Evolutionary conservation across 2,797 vertebrate genomes (phyloP), one percentile per base, ranked within the genome.

Genomic region (Cottoperca gobio): DNA sequence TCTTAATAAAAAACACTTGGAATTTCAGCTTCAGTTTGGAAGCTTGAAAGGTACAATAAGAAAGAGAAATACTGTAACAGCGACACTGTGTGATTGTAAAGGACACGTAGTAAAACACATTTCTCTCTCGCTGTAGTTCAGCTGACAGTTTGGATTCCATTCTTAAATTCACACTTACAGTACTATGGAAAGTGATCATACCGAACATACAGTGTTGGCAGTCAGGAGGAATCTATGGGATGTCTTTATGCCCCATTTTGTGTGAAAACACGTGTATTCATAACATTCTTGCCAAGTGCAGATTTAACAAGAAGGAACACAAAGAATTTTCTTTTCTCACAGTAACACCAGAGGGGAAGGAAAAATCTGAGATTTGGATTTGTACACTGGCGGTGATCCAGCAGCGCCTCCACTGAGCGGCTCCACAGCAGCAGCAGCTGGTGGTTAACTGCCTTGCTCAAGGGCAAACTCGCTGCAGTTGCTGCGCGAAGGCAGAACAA

Each of bases 401-500:
- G 28, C 55, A 37, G 50, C 2, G 2, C 54, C 54, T 54, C 14
- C 66, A 55, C 43, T 7, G 31, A 79, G 69, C 52, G 59, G 48
- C 65, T 74, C 65, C 31, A 21, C 50, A 42, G 37, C 53, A 67
- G 64, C 55, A 78, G 71, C 79, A 73, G 67, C 70, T 64, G 70
- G 39, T 58, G 17, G 55, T 52, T 61, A 54, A 65, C 71, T 76
- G 86, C 78, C 76, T 87, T 85, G 76, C 88, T 87, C 70, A 73
- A 71, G 76, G 86, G 83, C 43, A 62, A 87, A 76, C 48, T 78
- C 46, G 59, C 45, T 61, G n/a, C 21, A 9, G 49, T 17, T 37
- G 7, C 55, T n/a, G n/a, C 23, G 43, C 43, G 21, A 68, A 59
- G 52, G 79, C 21, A 37, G 57, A 75, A 26, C 31, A 19, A 19